Evolutionary conservation across 1,140 invertebrate genomes (phyloP), one percentile per base, ranked within the genome.

Genomic region (Lordiphosa clarofinis): DNA sequence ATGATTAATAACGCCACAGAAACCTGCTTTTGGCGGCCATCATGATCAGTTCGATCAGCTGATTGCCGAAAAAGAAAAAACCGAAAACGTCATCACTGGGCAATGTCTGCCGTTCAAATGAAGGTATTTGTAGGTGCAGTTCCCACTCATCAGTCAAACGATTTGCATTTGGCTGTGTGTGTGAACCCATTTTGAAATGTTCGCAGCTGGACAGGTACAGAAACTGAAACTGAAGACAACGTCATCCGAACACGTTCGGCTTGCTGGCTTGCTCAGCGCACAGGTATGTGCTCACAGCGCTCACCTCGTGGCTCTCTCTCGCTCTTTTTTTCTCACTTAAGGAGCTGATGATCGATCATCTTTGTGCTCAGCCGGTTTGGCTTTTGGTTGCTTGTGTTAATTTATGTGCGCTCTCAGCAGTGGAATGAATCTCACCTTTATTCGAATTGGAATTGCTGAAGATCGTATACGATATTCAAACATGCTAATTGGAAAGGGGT

Each of bases 1-100:
- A 73, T 86, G 79, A 78, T 73, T 78, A 82, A 84, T 84, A 76
- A 72, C 38, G 59, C 36, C 10, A 49, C 10, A 19, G 57, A 82
- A 84, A 84, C 78, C 78, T 84, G 78, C 69, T 86, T 82, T 84
- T 42, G 53, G 76, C 78, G 79, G 79, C 79, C 78, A 84, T 84
- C 73, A 84, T 84, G 78, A 67, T 68, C 43, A 46, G 12, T 24
- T 43, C 60, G 28, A 64, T 56, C 78, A 84, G 78, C 78, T 84
- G 78, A 70, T 82, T 64, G 55, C 42, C 12, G 54, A 47, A 36
- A 44, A 15, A 36, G 38, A 38, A 54, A 56, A 42, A 28, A 47
- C 60, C 33, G 46, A 39, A 70, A 15, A 60, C 69, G 69, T 75
- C 76, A 71, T 70, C 60, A 56, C 72, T 70, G 11, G 44, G 49